Conservation (phyloP, 2,797 vertebrate species). For the Hyperoplus lanceolatus region DNA sequence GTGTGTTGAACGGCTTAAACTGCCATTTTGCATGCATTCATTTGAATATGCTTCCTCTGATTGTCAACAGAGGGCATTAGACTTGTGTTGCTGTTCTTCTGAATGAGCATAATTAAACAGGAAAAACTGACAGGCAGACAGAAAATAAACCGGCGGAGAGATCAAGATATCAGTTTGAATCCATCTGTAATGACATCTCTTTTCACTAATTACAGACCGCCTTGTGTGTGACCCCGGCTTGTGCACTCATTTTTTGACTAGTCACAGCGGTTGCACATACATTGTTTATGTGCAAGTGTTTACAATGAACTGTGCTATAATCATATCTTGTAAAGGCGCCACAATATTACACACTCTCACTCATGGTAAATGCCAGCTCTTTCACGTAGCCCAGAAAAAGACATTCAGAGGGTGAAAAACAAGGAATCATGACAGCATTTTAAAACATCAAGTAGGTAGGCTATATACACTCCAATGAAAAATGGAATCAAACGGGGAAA, state of each 20-base stretch:
- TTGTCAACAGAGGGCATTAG: conserved; percentile 82
- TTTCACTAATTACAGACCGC: conserved; percentile 41
- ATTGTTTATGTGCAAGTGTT: conserved; percentile 55
- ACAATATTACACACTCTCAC: conserved; percentile 54
- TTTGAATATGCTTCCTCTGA: conserved; percentile 70
- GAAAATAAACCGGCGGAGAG: conserved; percentile 19
- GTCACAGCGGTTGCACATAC: conserved; percentile 43
- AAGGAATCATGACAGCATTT: conserved; percentile 18
- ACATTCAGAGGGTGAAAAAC: conserved; percentile 25
- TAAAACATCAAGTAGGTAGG: conserved; percentile 2
- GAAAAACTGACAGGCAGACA: conserved; percentile 7
- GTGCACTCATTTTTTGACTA: conserved; percentile 20
- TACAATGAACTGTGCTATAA: conserved; percentile 52
- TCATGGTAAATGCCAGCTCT: conserved; percentile 33
- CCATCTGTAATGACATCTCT: conserved; percentile 5
- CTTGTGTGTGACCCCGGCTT: conserved; percentile 27
- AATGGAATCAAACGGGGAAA: neutral
- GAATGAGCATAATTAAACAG: conserved; percentile 38
- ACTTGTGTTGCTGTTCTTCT: conserved; percentile 52
- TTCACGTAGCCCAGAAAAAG: conserved; percentile 16
- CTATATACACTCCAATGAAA: neutral
- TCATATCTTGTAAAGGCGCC: conserved; percentile 45
- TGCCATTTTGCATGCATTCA: conserved; percentile 71
- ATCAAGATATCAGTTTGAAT: conserved; percentile 25
- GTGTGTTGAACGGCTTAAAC: conserved; percentile 60